Base-by-base conservation (phyloP, 2,888 invertebrate species). In the Pyrochroa serraticornis region DNA sequence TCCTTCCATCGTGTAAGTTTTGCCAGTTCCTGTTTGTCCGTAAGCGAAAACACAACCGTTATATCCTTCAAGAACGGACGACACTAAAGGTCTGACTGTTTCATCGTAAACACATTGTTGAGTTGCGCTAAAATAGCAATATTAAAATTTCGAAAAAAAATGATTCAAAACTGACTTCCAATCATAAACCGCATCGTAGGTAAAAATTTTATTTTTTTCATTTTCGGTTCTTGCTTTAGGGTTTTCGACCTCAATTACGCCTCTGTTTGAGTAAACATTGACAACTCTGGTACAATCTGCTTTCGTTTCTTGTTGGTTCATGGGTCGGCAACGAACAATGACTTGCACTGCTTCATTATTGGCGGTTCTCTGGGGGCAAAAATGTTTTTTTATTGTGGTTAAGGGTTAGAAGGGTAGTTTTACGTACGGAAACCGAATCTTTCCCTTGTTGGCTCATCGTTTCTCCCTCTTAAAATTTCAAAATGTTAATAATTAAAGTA, bases 31-130 rank as follows among this genome's bases (percentile, higher is more conserved):
- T 0, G 99, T 99, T 82, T 99, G 99, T 0, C 98, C 99, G 79
- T 99, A 99, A 0, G 98, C 99, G 83, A 99, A 98, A 67, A 99
- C 97, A 70, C 98, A 99, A 8, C 98, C 97, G 81, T 99, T 99
- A 81, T 97, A 99, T 1, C 99, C 99, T 75, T 94, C 92, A 60
- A 99, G 84, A 3, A 98, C 98, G 1, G 95, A 95, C 63, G 95
- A 90, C 13, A 99, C 95, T 70, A 99, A 81, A 0, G 96, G 95
- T 43, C 95, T 87, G 51, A 98, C 96, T 65, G 95, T 94, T 79
- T 98, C 97, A 78, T 97, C 95, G 82, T 98, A 99, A 22, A 99
- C 82, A 67, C 93, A 92, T 73, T 91, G 89, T 77, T 99, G 98
- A 68, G 88, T 89, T 1, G 97, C 92, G 69, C 87, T 88, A 64